phyloP scores from a whole-genome alignment of 2,113 vertebrate species.

The Deroptyus accipitrinus region DNA sequence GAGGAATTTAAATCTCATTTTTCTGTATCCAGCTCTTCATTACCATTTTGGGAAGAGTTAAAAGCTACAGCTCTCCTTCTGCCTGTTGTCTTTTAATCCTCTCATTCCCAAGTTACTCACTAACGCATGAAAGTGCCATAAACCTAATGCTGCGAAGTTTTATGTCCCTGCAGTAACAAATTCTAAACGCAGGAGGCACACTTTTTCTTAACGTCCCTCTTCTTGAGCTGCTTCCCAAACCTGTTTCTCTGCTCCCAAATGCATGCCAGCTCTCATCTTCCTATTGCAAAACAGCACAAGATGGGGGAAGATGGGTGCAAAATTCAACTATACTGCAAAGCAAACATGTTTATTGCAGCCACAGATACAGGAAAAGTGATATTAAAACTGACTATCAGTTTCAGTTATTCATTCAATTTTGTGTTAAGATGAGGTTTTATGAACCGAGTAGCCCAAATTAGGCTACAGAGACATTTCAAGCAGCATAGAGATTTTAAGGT shows the following conservation, averaged over 20 bases:
- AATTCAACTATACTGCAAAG: neutral
- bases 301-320: neutral
- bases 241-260: neutral
- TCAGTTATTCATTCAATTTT: neutral
- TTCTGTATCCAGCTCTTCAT: slow-evolving; percentile 16
- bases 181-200: neutral
- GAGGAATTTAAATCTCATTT: slow-evolving; percentile 6
- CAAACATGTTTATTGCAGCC: neutral
- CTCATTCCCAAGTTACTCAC: neutral
- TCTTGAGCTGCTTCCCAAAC: neutral
- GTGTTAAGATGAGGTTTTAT: neutral
- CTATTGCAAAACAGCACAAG: neutral
- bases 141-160: slow-evolving; percentile 9
- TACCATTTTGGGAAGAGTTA: slow-evolving; percentile 24
- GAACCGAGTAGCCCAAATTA: neutral
- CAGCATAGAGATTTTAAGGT: neutral
- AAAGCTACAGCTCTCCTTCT: neutral
- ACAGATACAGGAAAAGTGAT: neutral
- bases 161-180: slow-evolving; percentile 6
- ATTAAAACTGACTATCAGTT: neutral
- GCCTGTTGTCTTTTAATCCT: slow-evolving; percentile 31
- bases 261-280: neutral
- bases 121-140: neutral
- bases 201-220: neutral
- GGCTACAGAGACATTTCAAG: neutral